Evolutionary conservation across 2,113 vertebrate genomes (phyloP).

Genomic region (Xyliphius kryptos): DNA sequence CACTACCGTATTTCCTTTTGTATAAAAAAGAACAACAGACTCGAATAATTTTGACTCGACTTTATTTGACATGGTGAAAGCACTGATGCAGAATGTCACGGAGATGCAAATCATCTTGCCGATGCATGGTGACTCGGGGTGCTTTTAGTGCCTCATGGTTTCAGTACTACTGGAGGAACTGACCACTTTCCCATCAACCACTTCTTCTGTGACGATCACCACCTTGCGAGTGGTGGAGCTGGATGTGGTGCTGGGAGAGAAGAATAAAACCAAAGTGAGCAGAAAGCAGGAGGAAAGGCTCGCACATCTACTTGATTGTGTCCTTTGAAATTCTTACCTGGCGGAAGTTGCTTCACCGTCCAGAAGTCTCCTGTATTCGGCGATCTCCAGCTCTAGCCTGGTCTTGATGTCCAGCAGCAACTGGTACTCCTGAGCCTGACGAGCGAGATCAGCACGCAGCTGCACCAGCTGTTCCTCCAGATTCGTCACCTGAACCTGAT

Average conservation of each 20-base stretch:
- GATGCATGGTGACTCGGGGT: not conserved
- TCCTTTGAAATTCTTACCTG: not conserved
- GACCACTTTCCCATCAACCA: slow-evolving; percentile 27
- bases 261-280: not conserved
- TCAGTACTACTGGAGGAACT: slow-evolving; percentile 16
- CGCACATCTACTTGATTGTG: too few relatives aligned
- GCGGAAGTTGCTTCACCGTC: slow-evolving; percentile 57
- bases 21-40: not conserved
- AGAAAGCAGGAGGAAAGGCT: not conserved
- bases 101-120: not conserved
- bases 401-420: slow-evolving; percentile 73
- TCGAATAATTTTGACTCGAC: not conserved
- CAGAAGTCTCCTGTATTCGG: slow-evolving; percentile 72
- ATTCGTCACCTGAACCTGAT: slow-evolving; percentile 68
- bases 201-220: slow-evolving; percentile 51
- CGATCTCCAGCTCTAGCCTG: too few relatives aligned
- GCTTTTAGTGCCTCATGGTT: not conserved
- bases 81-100: not conserved
- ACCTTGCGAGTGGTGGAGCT: slow-evolving; percentile 32
- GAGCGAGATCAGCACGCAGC: slow-evolving; percentile 61
- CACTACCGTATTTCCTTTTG: too few relatives aligned
- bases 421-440: slow-evolving; percentile 72
- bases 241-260: not conserved
- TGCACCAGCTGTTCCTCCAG: slow-evolving; percentile 68
- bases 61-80: not conserved